Conservation (phyloP, 2,113 vertebrate genomes). For the Tupaia tana region DNA sequence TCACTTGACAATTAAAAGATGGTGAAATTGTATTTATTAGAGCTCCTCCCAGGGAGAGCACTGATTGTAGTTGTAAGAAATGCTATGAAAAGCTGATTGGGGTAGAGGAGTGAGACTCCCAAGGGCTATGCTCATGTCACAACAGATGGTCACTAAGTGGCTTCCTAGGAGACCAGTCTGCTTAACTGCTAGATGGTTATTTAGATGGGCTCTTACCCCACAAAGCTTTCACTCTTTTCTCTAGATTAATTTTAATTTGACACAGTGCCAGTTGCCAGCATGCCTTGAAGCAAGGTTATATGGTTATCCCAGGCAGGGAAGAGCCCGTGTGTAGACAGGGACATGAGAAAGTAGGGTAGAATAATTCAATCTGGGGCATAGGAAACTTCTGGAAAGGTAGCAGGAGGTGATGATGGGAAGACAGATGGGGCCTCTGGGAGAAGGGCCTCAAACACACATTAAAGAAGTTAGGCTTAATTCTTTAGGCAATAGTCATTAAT, state of each 20-base stretch:
- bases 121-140: slow-evolving; percentile 8
- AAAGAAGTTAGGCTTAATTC: neutral
- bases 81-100: neutral
- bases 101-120: neutral
- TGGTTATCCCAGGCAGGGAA: neutral
- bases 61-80: slow-evolving; percentile 33
- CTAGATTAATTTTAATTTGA: slow-evolving; percentile 52
- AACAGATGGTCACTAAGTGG: slow-evolving; percentile 74
- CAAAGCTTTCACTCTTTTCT: slow-evolving; percentile 56
- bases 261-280: neutral
- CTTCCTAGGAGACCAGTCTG: slow-evolving; percentile 61
- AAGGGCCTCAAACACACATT: neutral
- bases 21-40: slow-evolving; percentile 55
- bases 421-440: neutral
- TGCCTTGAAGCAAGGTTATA: slow-evolving; percentile 21
- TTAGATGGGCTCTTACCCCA: slow-evolving; percentile 46
- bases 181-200: slow-evolving; percentile 32
- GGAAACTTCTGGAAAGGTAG: neutral
- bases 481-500: neutral
- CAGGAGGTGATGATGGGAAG: neutral
- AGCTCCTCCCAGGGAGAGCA: slow-evolving; percentile 28
- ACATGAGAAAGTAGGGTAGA: neutral
- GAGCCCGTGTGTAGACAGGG: neutral
- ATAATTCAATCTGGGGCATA: neutral
- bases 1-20: slow-evolving; percentile 64